Conservation (phyloP, 2,113 vertebrate species). For the Stigmatopora argus region DNA sequence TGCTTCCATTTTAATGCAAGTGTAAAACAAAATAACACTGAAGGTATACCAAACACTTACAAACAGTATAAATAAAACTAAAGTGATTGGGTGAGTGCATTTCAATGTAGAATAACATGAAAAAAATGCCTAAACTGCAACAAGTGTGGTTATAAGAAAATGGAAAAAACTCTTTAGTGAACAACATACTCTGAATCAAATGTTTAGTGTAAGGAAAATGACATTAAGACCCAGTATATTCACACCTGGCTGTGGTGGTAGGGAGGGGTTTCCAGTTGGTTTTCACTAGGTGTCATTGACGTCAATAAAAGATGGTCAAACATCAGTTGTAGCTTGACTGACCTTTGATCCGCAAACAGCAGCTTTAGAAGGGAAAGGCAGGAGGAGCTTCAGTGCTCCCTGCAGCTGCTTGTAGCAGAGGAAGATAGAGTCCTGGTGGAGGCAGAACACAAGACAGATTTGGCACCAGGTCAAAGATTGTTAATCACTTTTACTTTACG, state of each 20-base stretch:
- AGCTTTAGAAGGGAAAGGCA: constrained; percentile 47
- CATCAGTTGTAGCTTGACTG: constrained; percentile 36
- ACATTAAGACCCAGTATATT: background rate
- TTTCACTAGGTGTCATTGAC: constrained; percentile 22
- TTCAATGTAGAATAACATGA: background rate
- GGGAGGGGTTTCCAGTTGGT: constrained; percentile 17
- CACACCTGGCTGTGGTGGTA: background rate
- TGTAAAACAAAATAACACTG: constrained; percentile 3
- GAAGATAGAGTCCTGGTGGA: constrained; percentile 74
- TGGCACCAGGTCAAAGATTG: background rate
- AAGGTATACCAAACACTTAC: constrained; percentile 1
- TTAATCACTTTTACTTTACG: background rate
- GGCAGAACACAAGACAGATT: constrained; percentile 16
- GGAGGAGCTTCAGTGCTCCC: constrained; percentile 70
- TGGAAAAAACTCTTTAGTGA: background rate
- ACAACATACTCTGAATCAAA: background rate
- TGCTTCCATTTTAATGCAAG: background rate
- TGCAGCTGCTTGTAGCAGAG: constrained; percentile 79
- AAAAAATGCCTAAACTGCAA: constrained; percentile 7
- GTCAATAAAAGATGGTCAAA: constrained; percentile 38
- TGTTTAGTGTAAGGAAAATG: background rate
- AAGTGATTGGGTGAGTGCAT: background rate
- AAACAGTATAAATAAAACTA: constrained; percentile 15
- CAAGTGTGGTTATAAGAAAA: background rate
- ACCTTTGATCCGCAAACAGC: constrained; percentile 33